Conservation (phyloP, 2,888 invertebrate genomes). For the Acanthosepion lycidas region DNA sequence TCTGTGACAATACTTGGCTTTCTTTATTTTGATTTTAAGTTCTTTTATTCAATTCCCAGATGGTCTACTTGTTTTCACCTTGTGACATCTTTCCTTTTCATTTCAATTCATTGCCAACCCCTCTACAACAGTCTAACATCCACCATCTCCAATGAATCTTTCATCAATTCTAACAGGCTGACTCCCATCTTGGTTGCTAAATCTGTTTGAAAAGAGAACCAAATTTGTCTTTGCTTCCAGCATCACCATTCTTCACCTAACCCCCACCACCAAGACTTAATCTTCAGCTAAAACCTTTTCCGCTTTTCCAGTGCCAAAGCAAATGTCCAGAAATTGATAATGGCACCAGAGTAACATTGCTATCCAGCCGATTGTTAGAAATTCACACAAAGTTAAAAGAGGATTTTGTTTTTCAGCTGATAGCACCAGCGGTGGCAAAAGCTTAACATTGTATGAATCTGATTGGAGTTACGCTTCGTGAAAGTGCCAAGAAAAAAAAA, state of each 20-base stretch:
- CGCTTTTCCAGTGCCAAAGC: not conserved
- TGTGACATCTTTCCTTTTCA: not conserved
- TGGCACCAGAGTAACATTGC: not conserved
- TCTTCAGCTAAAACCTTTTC: constrained; percentile 33
- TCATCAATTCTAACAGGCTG: not conserved
- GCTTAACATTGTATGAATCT: not conserved
- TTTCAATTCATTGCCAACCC: not conserved
- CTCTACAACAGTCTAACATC: not conserved
- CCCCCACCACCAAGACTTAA: not conserved
- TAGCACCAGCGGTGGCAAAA: not conserved
- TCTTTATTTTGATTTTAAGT: not conserved
- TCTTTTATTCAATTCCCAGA: not conserved
- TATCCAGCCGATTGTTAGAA: constrained; percentile 33
- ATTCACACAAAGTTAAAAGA: not conserved
- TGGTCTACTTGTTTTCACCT: not conserved
- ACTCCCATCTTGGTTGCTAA: not conserved
- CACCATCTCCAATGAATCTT: not conserved
- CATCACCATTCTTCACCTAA: not conserved
- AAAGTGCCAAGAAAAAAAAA: not conserved
- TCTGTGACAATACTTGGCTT: not conserved
- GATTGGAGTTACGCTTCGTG: not conserved
- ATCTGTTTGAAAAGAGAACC: not conserved
- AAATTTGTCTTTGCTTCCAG: not conserved
- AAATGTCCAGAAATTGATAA: constrained; percentile 33
- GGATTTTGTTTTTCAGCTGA: constrained; percentile 1